Percentiles rank a stretch among this genome's conserved stretches.
phyloP scores from a whole-genome alignment of 1,140 invertebrate genomes.

The Scaptomyza montana region DNA sequence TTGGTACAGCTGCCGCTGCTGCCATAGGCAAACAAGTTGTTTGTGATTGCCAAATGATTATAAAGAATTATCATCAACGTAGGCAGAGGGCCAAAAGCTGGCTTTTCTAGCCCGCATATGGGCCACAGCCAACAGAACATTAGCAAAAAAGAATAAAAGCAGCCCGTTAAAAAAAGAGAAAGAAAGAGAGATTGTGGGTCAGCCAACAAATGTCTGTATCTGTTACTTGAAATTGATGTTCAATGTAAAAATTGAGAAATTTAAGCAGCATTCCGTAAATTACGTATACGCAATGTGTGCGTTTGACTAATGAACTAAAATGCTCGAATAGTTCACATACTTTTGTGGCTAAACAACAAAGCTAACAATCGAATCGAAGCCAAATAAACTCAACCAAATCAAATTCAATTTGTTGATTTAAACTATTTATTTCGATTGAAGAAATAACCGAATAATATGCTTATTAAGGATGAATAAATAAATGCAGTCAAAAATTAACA shows the following conservation, averaged over 20 bases:
- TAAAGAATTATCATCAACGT: constrained; percentile 47
- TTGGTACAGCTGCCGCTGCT: constrained; percentile 11
- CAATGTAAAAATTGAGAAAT: constrained; percentile 45
- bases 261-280: constrained; percentile 36
- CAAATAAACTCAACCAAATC: not conserved
- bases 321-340: constrained; percentile 44
- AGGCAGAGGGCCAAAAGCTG: constrained; percentile 31
- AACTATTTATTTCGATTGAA: not conserved
- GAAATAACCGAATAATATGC: no score
- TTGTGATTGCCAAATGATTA: constrained; percentile 80
- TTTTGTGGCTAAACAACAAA: constrained; percentile 18
- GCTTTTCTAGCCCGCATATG: constrained; percentile 34
- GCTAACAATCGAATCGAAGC: constrained; percentile 14
- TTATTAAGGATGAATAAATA: no score
- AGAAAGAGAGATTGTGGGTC: constrained; percentile 1
- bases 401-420: not conserved
- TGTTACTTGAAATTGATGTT: constrained; percentile 34
- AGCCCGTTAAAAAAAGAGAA: constrained; percentile 14
- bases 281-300: constrained; percentile 45
- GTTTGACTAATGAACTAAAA: constrained; percentile 44
- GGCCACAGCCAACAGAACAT: constrained; percentile 4
- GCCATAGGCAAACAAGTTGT: constrained; percentile 66
- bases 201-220: constrained; percentile 1
- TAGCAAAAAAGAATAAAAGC: no score
- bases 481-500: no score